Evolutionary conservation across 2,888 invertebrate genomes (phyloP), one percentile per base, ranked within the genome.

Genomic region (Caenorhabditis sp.): DNA sequence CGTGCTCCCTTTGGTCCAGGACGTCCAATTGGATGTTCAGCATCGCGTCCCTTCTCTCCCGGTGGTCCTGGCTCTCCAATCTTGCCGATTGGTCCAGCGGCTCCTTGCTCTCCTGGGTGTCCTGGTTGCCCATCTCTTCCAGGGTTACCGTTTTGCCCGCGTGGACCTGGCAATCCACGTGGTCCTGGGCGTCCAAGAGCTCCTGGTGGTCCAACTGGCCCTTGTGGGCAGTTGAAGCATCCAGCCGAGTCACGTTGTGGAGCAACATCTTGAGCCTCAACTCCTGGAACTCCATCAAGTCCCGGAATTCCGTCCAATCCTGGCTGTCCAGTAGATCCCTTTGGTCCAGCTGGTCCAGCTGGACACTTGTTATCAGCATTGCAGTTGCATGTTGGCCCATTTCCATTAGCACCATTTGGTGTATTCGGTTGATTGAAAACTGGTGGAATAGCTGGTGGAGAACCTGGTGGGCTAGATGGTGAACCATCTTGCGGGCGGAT

Each of bases 221-320:
- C 86, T 59, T 82, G 80, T 54, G 86, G 86, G 71, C 86, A 87
- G 63, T 85, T 77, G 84, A 87, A 87, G 82, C 87, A 87, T 43
- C 82, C 81, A 26, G 73, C 76, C 14, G 77, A 79, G 25, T 82
- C 82, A 49, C 77, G 68, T 66, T 84, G 83, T 56, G 86, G 86
- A 21, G 85, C 81, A 21, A 84, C 80, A 65, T 86, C 86, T 38
- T 82, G 78, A 57, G 85, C 85, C 59, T 84, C 84, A 58, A 76
- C 72, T 77, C 83, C 83, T 54, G 77, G 71, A 65, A 81, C 77
- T 67, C 85, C 86, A 67, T 83, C 82, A 27, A 81, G 69, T 66
- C 87, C 86, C 54, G 83, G 79, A 38, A 81, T 52, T 64, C 86
- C 86, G 59, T 86, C 80, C 25, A 77, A 75, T 67, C 86, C 86